Evolutionary conservation across 2,113 vertebrate species (phyloP).

Genomic region (Syngnathus floridae): DNA sequence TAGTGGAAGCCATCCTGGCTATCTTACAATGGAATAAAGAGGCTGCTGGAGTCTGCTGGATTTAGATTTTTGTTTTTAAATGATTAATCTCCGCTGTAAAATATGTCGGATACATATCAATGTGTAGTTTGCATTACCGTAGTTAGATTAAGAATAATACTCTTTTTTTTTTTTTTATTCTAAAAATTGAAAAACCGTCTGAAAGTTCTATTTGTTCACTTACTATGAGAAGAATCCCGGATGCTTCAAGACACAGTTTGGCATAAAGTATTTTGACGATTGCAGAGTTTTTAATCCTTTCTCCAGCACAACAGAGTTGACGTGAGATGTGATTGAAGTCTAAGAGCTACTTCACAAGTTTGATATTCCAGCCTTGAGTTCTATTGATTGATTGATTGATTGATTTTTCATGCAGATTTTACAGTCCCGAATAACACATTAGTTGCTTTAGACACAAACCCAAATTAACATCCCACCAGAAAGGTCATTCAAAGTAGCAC

Average conservation of each 20-base stretch:
- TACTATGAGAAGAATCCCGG: neutral
- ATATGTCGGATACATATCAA: constrained; percentile 1
- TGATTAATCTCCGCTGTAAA: constrained; percentile 9
- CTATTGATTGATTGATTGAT: neutral
- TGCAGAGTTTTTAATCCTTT: neutral
- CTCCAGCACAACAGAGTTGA: neutral
- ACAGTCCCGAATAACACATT: neutral
- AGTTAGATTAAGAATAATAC: neutral
- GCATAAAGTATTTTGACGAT: neutral
- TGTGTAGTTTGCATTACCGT: constrained; percentile 1
- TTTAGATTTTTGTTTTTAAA: constrained; percentile 12
- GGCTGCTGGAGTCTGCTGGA: constrained; percentile 19
- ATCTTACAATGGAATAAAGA: constrained; percentile 68
- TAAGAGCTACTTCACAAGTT: neutral
- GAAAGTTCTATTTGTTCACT: neutral
- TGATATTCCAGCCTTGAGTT: neutral
- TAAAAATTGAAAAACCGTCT: neutral
- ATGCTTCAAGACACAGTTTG: neutral
- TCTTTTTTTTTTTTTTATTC: neutral
- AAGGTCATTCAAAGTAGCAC: neutral
- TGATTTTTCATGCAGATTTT: neutral
- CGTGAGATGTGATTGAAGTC: neutral
- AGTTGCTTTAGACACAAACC: neutral
- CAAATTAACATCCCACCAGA: neutral
- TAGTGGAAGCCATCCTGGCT: constrained; percentile 37